Evolutionary conservation across 2,888 invertebrate genomes (phyloP).

Genomic region (Dinocampus coccinellae): DNA sequence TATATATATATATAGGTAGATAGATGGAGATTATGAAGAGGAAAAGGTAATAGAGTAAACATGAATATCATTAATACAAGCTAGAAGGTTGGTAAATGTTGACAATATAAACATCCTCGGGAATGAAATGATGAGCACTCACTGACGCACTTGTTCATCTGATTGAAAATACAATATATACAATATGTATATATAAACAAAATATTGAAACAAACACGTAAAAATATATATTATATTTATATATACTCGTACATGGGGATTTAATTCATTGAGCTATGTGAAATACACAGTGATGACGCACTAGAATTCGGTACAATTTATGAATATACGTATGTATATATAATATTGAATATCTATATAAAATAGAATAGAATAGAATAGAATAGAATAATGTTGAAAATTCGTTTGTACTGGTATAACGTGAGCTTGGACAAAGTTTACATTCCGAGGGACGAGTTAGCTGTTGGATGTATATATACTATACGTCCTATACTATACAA

Average conservation of each 20-base stretch:
- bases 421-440: background rate
- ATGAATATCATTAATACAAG: slow-evolving; percentile 53
- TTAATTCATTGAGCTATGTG: slow-evolving; percentile 2
- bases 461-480: background rate
- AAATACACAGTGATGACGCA: background rate
- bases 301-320: background rate
- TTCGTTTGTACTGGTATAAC: slow-evolving; percentile 5
- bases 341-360: background rate
- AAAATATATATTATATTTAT: background rate
- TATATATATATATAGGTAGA: background rate
- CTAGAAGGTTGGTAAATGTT: slow-evolving; percentile 49
- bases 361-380: too few relatives aligned
- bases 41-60: slow-evolving; percentile 25
- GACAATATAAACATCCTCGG: slow-evolving; percentile 49
- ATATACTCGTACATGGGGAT: background rate
- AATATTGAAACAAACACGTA: slow-evolving; percentile 9
- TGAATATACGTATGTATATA: background rate
- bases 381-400: background rate
- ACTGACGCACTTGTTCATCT: slow-evolving; percentile 25
- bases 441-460: background rate
- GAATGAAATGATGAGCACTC: slow-evolving; percentile 21
- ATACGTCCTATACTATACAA: slow-evolving; percentile 1
- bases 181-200: background rate
- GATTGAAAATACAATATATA: slow-evolving; percentile 8
- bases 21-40: slow-evolving; percentile 6